A percentile compares a stretch with the other conserved stretches of the same genome.
phyloP scores from a whole-genome alignment of 2,797 vertebrate species.

The Bovichtus variegatus region DNA sequence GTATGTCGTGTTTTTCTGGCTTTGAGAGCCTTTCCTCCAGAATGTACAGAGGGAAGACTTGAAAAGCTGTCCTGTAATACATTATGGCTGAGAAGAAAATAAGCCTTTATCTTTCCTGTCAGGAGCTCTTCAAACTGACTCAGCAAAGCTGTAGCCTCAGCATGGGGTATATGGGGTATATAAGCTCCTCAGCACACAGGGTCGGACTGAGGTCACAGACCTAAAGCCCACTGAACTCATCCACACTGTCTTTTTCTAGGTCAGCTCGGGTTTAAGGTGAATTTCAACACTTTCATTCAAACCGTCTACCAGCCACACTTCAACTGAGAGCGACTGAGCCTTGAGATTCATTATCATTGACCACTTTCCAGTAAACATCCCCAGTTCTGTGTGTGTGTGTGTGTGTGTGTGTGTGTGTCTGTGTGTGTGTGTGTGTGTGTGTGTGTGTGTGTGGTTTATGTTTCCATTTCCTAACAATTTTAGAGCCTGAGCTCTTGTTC shows the following conservation, averaged over 20 bases:
- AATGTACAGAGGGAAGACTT: slow-evolving; percentile 15
- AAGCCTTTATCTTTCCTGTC: slow-evolving; percentile 18
- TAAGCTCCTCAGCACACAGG: not conserved
- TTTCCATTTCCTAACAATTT: slow-evolving; percentile 14
- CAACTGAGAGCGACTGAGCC: slow-evolving; percentile 10
- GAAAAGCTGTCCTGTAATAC: slow-evolving; percentile 24
- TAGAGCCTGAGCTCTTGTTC: not conserved
- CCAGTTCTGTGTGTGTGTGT: slow-evolving; percentile 27
- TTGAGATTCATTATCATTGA: slow-evolving; percentile 18
- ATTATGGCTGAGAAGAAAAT: slow-evolving; percentile 17
- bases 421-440: slow-evolving; percentile 17
- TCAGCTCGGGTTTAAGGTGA: slow-evolving; percentile 3
- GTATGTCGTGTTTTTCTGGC: not conserved
- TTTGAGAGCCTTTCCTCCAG: not conserved
- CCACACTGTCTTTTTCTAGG: slow-evolving; percentile 1
- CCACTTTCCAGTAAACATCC: slow-evolving; percentile 32
- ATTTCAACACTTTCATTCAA: slow-evolving; percentile 24
- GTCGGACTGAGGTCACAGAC: slow-evolving; percentile 3
- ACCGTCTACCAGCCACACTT: not conserved
- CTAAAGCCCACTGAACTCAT: slow-evolving; percentile 12
- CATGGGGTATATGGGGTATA: not conserved
- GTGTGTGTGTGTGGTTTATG: slow-evolving; percentile 26
- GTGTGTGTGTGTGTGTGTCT: slow-evolving; percentile 5
- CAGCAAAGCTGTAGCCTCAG: slow-evolving; percentile 18
- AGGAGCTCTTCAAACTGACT: slow-evolving; percentile 25